Conservation (phyloP, 2,113 vertebrate genomes). For the Ibidorhyncha struthersii region DNA sequence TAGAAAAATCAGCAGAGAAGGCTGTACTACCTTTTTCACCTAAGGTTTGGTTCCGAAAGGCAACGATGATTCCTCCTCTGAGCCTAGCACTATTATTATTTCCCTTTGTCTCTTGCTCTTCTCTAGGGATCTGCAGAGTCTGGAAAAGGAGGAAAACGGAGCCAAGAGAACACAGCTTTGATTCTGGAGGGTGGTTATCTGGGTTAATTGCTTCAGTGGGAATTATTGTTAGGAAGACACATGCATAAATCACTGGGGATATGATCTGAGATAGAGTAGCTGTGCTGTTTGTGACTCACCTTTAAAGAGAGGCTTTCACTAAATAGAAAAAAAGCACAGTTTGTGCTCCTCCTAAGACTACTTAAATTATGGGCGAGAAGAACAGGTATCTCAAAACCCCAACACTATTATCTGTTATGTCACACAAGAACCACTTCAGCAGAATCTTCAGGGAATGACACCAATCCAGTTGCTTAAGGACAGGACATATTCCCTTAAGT, state of each 20-base stretch:
- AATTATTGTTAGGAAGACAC: background rate
- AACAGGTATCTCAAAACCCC: conserved; percentile 24
- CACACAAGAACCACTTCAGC: background rate
- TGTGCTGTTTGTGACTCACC: background rate
- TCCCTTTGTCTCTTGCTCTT: background rate
- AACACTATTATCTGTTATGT: conserved; percentile 24
- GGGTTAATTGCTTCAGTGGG: conserved; percentile 6
- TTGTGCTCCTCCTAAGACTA: background rate
- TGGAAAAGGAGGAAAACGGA: background rate
- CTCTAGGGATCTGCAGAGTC: background rate
- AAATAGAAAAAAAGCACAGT: background rate
- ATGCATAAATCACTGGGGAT: background rate
- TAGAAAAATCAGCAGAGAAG: background rate
- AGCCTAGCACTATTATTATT: background rate
- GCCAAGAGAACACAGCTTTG: background rate
- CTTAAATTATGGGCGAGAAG: conserved; percentile 13
- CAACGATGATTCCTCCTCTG: background rate
- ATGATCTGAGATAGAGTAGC: background rate
- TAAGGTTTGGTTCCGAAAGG: background rate
- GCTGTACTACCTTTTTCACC: background rate
- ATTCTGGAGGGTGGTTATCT: background rate
- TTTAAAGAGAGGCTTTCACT: background rate
- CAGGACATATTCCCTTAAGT: background rate
- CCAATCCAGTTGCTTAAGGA: background rate
- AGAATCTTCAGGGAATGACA: background rate